These are phyloP conservation scores for Clarias platycephalus DNA, from an alignment of 2,797 vertebrate species.

Conservation along the genomic window DNA sequence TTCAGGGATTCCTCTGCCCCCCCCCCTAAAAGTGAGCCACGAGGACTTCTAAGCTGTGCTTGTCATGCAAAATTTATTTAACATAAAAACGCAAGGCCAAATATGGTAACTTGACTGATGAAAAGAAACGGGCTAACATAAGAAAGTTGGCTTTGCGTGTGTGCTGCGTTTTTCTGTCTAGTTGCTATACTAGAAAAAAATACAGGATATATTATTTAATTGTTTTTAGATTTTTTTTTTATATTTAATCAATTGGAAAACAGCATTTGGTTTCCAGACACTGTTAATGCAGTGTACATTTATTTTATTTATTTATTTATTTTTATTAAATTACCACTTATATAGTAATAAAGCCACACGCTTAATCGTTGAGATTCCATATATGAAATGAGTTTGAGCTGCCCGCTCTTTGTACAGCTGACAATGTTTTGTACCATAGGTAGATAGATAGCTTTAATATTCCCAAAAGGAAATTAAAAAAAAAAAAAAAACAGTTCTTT, in stretches of 20 bases:
- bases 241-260: not conserved
- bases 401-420: not conserved
- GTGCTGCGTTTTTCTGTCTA: not conserved
- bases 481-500: too few relatives aligned
- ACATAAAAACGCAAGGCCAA: too few relatives aligned
- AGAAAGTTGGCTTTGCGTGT: not conserved
- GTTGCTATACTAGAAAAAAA: not conserved
- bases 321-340: not conserved
- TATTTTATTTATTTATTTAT: not conserved
- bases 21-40: accelerated
- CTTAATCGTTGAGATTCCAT: not conserved
- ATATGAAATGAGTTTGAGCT: not conserved
- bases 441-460: too few relatives aligned
- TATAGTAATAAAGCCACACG: not conserved
- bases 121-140: not conserved
- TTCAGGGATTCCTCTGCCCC: too few relatives aligned
- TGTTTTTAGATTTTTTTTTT: not conserved
- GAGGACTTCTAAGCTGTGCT: not conserved
- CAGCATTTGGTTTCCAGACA: too few relatives aligned
- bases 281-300: not conserved
- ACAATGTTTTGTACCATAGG: not conserved
- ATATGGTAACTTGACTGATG: not conserved
- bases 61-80: not conserved
- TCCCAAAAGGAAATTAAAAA: not conserved
- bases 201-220: not conserved